Evolutionary conservation across 1,140 invertebrate genomes (phyloP).

Genomic region (Pogonomyrmex californicus): DNA sequence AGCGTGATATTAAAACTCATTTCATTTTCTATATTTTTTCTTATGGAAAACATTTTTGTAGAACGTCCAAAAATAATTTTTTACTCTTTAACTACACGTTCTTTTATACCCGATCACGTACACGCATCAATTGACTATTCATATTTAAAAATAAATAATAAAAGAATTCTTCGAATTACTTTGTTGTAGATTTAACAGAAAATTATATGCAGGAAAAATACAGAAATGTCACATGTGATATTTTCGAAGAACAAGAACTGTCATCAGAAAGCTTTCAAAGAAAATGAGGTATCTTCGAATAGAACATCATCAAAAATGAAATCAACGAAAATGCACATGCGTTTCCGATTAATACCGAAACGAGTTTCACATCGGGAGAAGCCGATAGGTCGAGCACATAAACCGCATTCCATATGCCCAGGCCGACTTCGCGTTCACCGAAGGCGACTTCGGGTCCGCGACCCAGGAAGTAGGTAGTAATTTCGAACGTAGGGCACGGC

Average conservation of each 20-base stretch:
- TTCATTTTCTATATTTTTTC: neutral
- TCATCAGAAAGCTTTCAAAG: neutral
- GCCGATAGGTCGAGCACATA: constrained; percentile 66
- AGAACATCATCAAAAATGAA: constrained; percentile 21
- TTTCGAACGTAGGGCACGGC: constrained; percentile 76
- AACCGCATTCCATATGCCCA: constrained; percentile 78
- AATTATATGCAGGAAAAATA: neutral
- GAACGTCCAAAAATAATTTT: neutral
- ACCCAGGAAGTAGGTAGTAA: constrained; percentile 82
- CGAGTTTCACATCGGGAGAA: constrained; percentile 33
- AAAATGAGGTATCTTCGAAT: constrained; percentile 3
- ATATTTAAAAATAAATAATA: neutral
- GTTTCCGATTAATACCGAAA: constrained; percentile 52
- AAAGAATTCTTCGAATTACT: neutral
- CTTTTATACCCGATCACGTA: neutral
- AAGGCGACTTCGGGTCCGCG: constrained; percentile 63
- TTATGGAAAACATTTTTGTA: neutral
- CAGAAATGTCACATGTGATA: neutral
- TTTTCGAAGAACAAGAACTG: neutral
- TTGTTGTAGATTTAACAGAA: neutral
- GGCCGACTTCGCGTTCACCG: constrained; percentile 46
- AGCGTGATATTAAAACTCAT: neutral
- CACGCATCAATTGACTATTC: neutral
- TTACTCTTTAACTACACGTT: no score
- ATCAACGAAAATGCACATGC: constrained; percentile 5